Evolutionary conservation across 2,113 vertebrate genomes (phyloP).

Genomic region (Paracanthobrama guichenoti): DNA sequence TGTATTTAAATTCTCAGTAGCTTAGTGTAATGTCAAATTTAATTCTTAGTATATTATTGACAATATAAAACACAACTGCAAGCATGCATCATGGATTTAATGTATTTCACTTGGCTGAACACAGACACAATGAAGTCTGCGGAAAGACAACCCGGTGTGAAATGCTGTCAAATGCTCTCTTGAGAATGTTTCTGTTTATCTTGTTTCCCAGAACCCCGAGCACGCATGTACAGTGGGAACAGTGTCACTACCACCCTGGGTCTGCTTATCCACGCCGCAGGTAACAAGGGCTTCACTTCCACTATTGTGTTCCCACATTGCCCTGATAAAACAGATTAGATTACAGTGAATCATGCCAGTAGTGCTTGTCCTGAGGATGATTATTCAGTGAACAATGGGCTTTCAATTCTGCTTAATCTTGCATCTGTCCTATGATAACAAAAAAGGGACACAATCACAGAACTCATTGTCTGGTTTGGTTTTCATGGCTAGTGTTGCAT

Average conservation of each 20-base stretch:
- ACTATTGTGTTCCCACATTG: background rate
- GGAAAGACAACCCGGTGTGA: background rate
- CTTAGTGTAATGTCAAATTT: background rate
- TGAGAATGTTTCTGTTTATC: background rate
- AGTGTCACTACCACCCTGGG: conserved; percentile 78
- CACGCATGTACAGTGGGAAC: conserved; percentile 55
- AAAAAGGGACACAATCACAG: background rate
- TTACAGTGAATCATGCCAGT: background rate
- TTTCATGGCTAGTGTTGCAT: background rate
- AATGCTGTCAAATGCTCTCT: background rate
- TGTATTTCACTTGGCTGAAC: background rate
- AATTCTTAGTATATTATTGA: background rate
- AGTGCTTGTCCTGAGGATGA: background rate
- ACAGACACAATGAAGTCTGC: background rate
- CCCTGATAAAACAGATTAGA: background rate
- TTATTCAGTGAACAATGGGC: background rate
- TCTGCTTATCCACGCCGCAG: conserved; percentile 80
- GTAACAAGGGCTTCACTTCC: conserved; percentile 57
- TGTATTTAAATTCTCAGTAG: background rate
- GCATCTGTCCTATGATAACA: background rate
- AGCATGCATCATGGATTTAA: background rate
- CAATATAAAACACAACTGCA: background rate
- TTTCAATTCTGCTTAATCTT: background rate
- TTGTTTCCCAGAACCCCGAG: conserved; percentile 63
- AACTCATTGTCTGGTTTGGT: background rate